phyloP scores from a whole-genome alignment of 30 jellyfish, hydroid and myxozoan species.

The Pelagia noctiluca region DNA sequence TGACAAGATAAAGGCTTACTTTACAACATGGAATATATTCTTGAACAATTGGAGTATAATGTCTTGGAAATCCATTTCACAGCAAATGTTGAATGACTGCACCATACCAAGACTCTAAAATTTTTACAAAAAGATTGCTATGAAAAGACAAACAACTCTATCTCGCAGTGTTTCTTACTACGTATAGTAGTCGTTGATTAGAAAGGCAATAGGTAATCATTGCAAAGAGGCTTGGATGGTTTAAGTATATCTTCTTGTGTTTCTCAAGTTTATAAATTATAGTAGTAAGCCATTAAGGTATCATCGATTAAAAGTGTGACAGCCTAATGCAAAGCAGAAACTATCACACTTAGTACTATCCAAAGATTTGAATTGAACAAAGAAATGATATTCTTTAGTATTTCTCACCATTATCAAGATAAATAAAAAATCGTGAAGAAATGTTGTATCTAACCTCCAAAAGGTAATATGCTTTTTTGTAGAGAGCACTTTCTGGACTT shows the following conservation, averaged over 20 bases:
- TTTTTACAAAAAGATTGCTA: background rate
- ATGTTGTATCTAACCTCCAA: conserved; percentile 71
- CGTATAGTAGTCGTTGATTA: too few relatives aligned
- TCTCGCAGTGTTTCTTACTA: background rate
- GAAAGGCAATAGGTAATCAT: too few relatives aligned
- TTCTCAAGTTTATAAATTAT: too few relatives aligned
- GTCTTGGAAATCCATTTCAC: conserved; percentile 88
- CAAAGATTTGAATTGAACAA: too few relatives aligned
- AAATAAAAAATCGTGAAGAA: background rate
- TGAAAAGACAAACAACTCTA: background rate
- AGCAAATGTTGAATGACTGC: conserved; percentile 86
- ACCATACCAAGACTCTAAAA: conserved; percentile 86
- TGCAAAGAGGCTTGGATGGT: too few relatives aligned
- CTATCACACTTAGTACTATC: too few relatives aligned
- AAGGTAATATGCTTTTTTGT: conserved; percentile 70
- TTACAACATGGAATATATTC: conserved; percentile 69
- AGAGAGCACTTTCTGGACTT: conserved; percentile 73
- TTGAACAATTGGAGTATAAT: conserved; percentile 71
- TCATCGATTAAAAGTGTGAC: too few relatives aligned
- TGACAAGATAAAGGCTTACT: conserved; percentile 46
- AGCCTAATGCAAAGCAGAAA: too few relatives aligned
- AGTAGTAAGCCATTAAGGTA: too few relatives aligned
- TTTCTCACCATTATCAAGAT: background rate
- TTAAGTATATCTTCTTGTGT: too few relatives aligned
- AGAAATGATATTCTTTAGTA: too few relatives aligned